Evolutionary conservation across 2,113 vertebrate genomes (phyloP).

Genomic region (Glaucidium brasilianum): DNA sequence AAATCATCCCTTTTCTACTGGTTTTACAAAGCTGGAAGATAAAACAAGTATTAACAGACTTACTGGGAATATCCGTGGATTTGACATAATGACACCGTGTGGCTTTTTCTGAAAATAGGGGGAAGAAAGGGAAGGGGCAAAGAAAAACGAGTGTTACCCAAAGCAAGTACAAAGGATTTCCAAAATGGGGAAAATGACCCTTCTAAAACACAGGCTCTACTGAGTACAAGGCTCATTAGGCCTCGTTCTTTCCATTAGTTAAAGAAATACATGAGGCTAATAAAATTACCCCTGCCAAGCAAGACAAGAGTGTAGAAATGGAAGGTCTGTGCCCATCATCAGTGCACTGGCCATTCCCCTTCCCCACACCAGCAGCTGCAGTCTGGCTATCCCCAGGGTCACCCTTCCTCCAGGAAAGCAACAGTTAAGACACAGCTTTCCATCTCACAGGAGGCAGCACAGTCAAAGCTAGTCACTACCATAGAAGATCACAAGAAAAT

Average conservation of each 20-base stretch:
- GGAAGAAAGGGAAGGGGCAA: background rate
- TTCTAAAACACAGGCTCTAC: background rate
- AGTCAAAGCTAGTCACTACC: background rate
- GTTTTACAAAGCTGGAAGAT: background rate
- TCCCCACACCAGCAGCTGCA: background rate
- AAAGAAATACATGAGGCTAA: background rate
- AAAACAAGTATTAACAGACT: background rate
- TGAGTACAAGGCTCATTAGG: background rate
- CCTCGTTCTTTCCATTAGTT: accelerated
- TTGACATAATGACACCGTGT: accelerated
- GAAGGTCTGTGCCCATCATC: background rate
- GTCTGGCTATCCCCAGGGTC: background rate
- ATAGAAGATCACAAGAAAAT: background rate
- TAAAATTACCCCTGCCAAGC: background rate
- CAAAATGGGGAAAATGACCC: accelerated
- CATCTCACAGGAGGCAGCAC: accelerated
- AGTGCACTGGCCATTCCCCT: accelerated
- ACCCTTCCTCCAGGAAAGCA: background rate
- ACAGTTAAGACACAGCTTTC: background rate
- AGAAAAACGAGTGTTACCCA: background rate
- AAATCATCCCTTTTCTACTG: accelerated
- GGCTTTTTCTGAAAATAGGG: background rate
- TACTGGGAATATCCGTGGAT: conserved; percentile 44
- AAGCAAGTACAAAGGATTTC: background rate
- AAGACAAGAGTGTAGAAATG: background rate